Evolutionary conservation across 2,888 invertebrate species (phyloP).

Genomic region (Hydriomena furcata): DNA sequence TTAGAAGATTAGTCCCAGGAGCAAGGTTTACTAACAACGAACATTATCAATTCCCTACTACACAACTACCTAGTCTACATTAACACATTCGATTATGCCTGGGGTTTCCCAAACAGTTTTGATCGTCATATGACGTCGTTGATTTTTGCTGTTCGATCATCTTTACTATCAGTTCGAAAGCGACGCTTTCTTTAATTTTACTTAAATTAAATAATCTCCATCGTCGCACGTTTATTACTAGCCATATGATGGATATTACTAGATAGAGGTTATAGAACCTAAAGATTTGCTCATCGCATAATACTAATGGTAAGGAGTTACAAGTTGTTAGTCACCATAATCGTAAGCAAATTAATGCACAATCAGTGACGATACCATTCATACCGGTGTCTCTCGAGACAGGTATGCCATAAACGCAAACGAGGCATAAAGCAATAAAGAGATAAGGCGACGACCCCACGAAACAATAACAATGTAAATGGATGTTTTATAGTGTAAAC

Average conservation of each 20-base stretch:
- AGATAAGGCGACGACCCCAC: slow-evolving; percentile 76
- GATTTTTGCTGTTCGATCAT: no score
- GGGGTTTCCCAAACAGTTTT: no score
- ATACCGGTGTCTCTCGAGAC: slow-evolving; percentile 39
- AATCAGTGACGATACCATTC: slow-evolving; percentile 32
- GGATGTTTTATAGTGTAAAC: slow-evolving; percentile 79
- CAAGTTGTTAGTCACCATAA: slow-evolving; percentile 20
- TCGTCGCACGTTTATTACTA: no score
- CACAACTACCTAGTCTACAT: slow-evolving; percentile 36
- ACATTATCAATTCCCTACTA: slow-evolving; percentile 48
- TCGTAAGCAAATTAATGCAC: slow-evolving; percentile 33
- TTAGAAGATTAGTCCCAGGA: slow-evolving; percentile 81
- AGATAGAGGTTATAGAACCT: background rate
- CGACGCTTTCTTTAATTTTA: no score
- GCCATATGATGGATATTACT: no score
- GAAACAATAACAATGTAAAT: slow-evolving; percentile 76
- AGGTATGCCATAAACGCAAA: slow-evolving; percentile 50
- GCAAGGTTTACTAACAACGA: slow-evolving; percentile 64
- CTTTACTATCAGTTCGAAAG: no score
- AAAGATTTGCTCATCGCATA: background rate
- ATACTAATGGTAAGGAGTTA: slow-evolving; percentile 3
- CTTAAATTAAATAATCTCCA: no score
- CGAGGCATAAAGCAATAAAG: slow-evolving; percentile 69
- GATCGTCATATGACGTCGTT: no score
- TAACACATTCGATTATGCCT: slow-evolving; percentile 16